Conservation (phyloP, 2,113 vertebrate species). For the Origma solitaria region DNA sequence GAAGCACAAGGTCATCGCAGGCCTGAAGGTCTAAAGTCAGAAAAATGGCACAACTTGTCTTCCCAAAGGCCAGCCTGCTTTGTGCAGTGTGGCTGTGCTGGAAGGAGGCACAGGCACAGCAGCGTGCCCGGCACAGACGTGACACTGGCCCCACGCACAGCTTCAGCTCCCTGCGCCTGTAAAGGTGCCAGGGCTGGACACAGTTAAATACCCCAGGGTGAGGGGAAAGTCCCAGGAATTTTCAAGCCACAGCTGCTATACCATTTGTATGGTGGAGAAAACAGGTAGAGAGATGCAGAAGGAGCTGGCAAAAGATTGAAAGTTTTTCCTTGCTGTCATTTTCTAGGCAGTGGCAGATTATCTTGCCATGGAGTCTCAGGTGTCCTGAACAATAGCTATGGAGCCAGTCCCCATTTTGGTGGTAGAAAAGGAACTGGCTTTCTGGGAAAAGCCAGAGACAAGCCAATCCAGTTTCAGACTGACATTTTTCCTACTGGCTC, state of each 20-base stretch:
- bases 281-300: neutral
- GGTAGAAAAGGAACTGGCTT: conserved; percentile 12
- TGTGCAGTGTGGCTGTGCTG: rapidly evolving
- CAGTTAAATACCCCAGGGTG: neutral
- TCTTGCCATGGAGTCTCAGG: conserved; percentile 31
- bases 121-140: rapidly evolving
- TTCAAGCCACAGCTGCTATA: neutral
- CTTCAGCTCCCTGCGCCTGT: neutral
- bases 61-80: rapidly evolving
- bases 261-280: neutral
- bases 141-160: neutral
- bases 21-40: neutral
- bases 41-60: neutral
- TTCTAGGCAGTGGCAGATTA: neutral
- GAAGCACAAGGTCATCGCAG: neutral
- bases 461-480: conserved; percentile 37
- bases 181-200: neutral
- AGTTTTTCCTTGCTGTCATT: neutral
- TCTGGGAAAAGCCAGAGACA: conserved; percentile 11
- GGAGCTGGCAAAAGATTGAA: neutral
- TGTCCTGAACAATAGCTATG: conserved; percentile 16
- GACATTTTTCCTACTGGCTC: conserved; percentile 46
- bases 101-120: neutral
- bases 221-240: neutral
- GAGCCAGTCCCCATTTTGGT: neutral